These are phyloP conservation scores for Myzus persicae DNA, from an alignment of 1,140 invertebrate genomes.

Conservation along the genomic window DNA sequence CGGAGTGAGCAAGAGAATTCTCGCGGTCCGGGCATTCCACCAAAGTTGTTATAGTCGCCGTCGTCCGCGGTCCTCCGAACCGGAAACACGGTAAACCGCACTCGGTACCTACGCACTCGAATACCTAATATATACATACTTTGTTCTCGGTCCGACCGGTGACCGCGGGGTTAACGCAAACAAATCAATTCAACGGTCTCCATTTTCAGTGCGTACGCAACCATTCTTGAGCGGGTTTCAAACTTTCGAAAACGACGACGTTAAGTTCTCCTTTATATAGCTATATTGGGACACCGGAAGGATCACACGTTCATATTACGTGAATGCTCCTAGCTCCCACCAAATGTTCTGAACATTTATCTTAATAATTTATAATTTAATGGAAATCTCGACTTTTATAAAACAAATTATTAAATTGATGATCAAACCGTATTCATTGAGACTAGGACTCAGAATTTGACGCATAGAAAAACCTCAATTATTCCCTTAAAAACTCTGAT, in stretches of 20 bases:
- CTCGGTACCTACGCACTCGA: neutral
- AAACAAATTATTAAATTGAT: neutral
- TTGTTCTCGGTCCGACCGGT: neutral
- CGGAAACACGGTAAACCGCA: slow-evolving; percentile 5
- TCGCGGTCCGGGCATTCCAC: neutral
- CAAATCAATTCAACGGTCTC: neutral
- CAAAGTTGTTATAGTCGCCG: neutral
- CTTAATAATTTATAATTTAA: too few relatives aligned
- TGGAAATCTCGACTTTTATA: neutral
- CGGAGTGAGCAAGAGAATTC: neutral
- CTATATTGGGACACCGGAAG: neutral
- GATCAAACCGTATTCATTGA: too few relatives aligned
- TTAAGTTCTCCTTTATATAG: neutral
- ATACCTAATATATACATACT: neutral
- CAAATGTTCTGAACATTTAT: neutral
- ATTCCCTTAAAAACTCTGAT: neutral
- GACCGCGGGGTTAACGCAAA: neutral
- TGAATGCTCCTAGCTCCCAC: neutral
- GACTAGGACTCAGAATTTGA: too few relatives aligned
- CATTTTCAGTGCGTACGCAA: neutral
- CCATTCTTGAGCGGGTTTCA: neutral
- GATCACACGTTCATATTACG: neutral
- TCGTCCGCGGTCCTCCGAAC: neutral
- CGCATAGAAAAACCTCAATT: neutral
- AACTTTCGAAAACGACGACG: neutral